Percentiles rank a stretch among this genome's conserved stretches.
Conservation (phyloP, 1,140 invertebrate genomes). For the Aphis gossypii region DNA sequence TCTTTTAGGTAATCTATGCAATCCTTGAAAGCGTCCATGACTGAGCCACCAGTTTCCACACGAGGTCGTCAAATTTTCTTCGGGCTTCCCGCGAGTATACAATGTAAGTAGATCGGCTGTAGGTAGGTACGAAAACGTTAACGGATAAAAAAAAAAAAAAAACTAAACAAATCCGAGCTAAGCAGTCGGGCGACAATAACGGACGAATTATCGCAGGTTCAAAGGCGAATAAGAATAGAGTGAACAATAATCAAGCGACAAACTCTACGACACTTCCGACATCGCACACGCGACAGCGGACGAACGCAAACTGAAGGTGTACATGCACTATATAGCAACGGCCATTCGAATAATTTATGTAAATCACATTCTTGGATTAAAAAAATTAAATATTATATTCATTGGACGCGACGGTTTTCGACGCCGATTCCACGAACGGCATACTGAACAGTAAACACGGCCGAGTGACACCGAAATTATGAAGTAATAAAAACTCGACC, state of each 20-base stretch:
- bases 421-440: background rate
- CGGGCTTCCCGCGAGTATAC: background rate
- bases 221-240: background rate
- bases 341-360: slow-evolving; percentile 49
- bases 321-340: background rate
- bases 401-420: background rate
- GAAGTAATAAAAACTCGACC: background rate
- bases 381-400: background rate
- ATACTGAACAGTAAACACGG: background rate
- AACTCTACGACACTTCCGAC: background rate
- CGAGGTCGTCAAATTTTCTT: background rate
- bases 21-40: background rate
- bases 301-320: slow-evolving; percentile 1
- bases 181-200: background rate
- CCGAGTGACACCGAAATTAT: background rate
- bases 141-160: background rate
- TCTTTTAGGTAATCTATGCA: slow-evolving; percentile 60
- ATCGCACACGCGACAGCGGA: background rate
- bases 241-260: background rate
- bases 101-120: background rate
- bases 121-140: background rate
- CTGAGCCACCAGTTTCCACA: background rate
- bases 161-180: background rate
- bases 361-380: slow-evolving; percentile 38
- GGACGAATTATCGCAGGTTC: background rate